Evolutionary conservation across 2,113 vertebrate genomes (phyloP), one percentile per base, ranked within the genome.

Genomic region (Myotis yumanensis): DNA sequence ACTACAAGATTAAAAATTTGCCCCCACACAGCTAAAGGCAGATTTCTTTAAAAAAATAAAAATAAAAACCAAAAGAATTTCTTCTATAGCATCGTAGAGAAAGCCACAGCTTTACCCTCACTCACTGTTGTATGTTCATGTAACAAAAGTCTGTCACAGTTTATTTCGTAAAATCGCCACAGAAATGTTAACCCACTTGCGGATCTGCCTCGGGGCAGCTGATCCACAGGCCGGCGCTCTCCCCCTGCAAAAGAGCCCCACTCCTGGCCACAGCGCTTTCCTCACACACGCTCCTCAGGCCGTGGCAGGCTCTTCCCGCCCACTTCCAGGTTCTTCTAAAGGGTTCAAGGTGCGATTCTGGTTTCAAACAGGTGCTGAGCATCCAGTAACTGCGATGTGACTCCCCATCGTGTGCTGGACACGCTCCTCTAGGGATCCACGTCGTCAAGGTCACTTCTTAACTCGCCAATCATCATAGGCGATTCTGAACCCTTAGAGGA

Each of bases 381-480:
- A 91, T 95, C 95, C 52, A 62, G 54, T 11, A 57, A 86, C 84
- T 46, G 87, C 68, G 90, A 80, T 86, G 32, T 66, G 95, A 85
- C 82, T 84, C 81, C 73, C 96, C 73, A 28, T 96, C 75, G 46
- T 15, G 77, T 62, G 75, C 90, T 86, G 82, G 43, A 0, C 46
- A 52, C 0, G 0, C 15, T 85, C 90, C 85, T 96, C 97, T 99
- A 99, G 0, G 99, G 99, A 96, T 99, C 99, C 1, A 99, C 99
- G 1, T 99, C 99, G 43, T 99, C 99, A 91, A 99, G 98, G 98
- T 99, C 99, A 97, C 99, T 99, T 98, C 99, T 99, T 28, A 99
- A 98, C 94, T 99, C 99, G 3, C 99, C 99, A 28, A 99, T 98
- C 99, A 99, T 99, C 99, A 99, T 99, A 95, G 99, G 99, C 97